Evolutionary conservation across 1,140 invertebrate species (phyloP).

Genomic region (Papilio polyxenes): DNA sequence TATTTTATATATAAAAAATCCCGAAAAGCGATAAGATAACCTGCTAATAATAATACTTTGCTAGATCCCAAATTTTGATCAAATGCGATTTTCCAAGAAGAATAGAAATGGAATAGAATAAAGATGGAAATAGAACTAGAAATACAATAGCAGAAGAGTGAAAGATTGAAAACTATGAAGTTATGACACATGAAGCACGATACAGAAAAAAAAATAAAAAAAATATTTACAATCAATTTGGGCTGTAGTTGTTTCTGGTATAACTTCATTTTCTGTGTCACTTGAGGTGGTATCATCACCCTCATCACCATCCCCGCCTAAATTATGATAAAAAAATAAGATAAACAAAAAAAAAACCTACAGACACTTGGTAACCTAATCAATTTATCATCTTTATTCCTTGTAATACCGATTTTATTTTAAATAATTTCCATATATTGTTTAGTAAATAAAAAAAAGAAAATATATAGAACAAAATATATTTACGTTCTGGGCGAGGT

Average conservation of each 20-base stretch:
- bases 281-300: not conserved
- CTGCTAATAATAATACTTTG: no score
- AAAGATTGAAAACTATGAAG: slow-evolving; percentile 5
- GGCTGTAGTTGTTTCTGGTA: slow-evolving; percentile 17
- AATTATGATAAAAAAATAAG: slow-evolving; percentile 3
- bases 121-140: no score
- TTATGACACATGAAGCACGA: slow-evolving; percentile 45
- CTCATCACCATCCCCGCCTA: slow-evolving; percentile 13
- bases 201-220: slow-evolving; percentile 43
- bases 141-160: not conserved
- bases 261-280: slow-evolving; percentile 20
- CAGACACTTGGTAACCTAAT: not conserved
- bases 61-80: no score
- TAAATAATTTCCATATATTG: not conserved
- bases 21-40: no score
- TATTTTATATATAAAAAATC: no score
- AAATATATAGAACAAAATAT: not conserved
- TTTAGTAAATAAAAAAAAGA: not conserved
- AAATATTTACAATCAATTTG: slow-evolving; percentile 7
- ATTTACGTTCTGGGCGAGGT: slow-evolving; percentile 1
- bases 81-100: no score
- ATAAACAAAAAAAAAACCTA: slow-evolving; percentile 6
- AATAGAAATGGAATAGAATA: no score
- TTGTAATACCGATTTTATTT: no score
- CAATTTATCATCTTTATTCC: no score